phyloP scores from a whole-genome alignment of 2,888 invertebrate genomes.

The Andrena trimmerana region DNA sequence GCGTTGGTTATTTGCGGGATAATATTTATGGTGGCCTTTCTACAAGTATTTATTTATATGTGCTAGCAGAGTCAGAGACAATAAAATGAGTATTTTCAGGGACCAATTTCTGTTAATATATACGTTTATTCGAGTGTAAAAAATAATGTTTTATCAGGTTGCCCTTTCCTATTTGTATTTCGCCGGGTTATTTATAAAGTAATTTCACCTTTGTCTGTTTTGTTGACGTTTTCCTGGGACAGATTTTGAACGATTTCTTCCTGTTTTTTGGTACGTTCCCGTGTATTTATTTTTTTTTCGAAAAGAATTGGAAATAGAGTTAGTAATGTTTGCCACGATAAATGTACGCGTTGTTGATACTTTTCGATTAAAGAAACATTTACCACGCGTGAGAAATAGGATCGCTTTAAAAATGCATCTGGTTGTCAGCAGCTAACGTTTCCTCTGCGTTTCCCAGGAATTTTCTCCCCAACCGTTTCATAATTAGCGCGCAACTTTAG shows the following conservation, averaged over 20 bases:
- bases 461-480: neutral
- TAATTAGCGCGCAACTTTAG: conserved; percentile 16
- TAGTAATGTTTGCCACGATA: too few species aligned
- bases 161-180: neutral
- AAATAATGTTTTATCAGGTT: neutral
- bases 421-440: neutral
- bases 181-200: neutral
- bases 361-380: neutral
- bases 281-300: too few species aligned
- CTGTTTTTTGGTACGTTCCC: too few species aligned
- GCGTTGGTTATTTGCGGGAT: neutral
- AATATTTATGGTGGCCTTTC: neutral
- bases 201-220: neutral
- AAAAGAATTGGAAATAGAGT: too few species aligned
- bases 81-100: neutral
- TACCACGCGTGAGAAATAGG: neutral
- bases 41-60: neutral
- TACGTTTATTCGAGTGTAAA: neutral
- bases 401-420: neutral
- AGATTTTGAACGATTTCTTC: neutral
- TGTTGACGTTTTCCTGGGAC: neutral
- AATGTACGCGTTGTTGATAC: neutral
- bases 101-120: neutral
- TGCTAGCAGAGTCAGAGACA: neutral
- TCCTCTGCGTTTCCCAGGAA: neutral